Conservation (phyloP, 2,888 invertebrate species). For the Antitype chi region DNA sequence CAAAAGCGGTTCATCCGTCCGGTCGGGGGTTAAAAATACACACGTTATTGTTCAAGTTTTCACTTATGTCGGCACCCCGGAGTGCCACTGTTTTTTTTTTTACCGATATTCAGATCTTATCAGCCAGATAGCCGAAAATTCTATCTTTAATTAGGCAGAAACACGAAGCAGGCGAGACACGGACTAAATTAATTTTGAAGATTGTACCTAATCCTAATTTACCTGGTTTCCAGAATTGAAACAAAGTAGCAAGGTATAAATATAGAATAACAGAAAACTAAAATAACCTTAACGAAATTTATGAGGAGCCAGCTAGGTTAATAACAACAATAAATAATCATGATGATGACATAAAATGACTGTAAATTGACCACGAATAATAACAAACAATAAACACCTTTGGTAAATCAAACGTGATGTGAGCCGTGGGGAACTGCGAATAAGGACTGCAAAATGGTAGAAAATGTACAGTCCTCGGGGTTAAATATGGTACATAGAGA, state of each 20-base stretch:
- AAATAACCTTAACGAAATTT: constrained; percentile 5
- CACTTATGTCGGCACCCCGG: too few species aligned
- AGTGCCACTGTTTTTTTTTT: neutral
- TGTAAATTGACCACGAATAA: constrained; percentile 28
- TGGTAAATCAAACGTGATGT: constrained; percentile 23
- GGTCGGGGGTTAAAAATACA: too few species aligned
- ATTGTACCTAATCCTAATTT: neutral
- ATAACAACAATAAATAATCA: constrained; percentile 35
- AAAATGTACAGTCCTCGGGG: neutral
- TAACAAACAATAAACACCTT: constrained; percentile 27
- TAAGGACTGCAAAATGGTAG: neutral
- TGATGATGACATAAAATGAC: constrained; percentile 30
- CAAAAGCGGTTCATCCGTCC: too few species aligned
- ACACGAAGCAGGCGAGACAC: too few species aligned
- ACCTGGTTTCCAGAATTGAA: neutral
- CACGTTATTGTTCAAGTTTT: too few species aligned
- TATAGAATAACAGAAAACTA: constrained; percentile 9
- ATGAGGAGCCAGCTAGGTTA: constrained; percentile 10
- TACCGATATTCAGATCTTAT: neutral
- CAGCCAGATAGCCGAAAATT: neutral
- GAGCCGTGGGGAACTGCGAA: neutral
- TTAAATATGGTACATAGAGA: neutral
- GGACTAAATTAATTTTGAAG: neutral
- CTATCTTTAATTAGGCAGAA: neutral
- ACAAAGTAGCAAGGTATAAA: constrained; percentile 9